A percentile compares a stretch with the other conserved stretches of the same genome.
Evolutionary conservation across 2,888 invertebrate species (phyloP).

Genomic region (Scaptomyza tumidula): DNA sequence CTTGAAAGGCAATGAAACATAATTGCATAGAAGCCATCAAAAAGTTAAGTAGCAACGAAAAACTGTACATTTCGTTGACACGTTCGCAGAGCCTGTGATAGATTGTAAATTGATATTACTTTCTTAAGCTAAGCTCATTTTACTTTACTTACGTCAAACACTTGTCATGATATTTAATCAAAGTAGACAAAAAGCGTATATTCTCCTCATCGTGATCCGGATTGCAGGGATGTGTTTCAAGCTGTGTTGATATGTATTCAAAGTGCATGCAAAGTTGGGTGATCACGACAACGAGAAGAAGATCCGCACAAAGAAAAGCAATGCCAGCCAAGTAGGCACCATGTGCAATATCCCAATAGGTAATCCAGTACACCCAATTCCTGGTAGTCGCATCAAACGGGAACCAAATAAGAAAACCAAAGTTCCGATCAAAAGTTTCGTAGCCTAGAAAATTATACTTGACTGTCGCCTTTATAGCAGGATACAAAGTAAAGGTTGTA

Average conservation of each 20-base stretch:
- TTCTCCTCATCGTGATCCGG: constrained; percentile 42
- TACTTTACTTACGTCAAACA: constrained; percentile 71
- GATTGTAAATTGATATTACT: neutral
- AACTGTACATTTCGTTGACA: constrained; percentile 66
- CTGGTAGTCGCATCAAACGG: constrained; percentile 67
- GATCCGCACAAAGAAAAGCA: constrained; percentile 74
- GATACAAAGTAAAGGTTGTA: constrained; percentile 71
- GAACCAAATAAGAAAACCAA: constrained; percentile 80
- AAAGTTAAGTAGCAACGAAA: constrained; percentile 81
- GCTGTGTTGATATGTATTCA: constrained; percentile 54
- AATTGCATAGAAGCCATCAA: constrained; percentile 80
- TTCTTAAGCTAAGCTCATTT: neutral
- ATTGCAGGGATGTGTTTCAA: constrained; percentile 56
- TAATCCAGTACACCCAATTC: constrained; percentile 65
- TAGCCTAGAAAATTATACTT: constrained; percentile 67
- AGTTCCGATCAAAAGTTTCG: constrained; percentile 68
- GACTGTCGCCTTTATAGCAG: constrained; percentile 69
- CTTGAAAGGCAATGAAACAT: constrained; percentile 82
- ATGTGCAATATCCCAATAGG: constrained; percentile 67
- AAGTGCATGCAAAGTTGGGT: constrained; percentile 81
- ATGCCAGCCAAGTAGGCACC: constrained; percentile 74
- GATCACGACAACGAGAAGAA: constrained; percentile 73
- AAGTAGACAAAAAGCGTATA: constrained; percentile 51
- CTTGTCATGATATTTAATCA: constrained; percentile 69
- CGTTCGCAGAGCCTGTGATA: constrained; percentile 68